Evolutionary conservation across 2,113 vertebrate genomes (phyloP), one percentile per base, ranked within the genome.

Genomic region (Apodemus speciosus): DNA sequence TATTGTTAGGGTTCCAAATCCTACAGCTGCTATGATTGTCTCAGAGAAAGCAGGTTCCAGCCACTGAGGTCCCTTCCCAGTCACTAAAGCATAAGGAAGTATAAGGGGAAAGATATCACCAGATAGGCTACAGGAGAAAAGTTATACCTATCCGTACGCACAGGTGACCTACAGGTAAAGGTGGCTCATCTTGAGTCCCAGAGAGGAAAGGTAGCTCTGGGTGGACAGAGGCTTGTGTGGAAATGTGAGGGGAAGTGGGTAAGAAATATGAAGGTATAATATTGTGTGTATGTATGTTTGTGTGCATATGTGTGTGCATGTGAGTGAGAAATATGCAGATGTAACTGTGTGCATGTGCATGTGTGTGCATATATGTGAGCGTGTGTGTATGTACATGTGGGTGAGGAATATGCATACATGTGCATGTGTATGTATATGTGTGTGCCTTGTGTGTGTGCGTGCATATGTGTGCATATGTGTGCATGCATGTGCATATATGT

Each of bases 61-160:
- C 16, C 80, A 30, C 10, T 1, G 56, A 62, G 3, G 43, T 32
- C 58, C 16, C 4, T 62, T 64, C 6, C 7, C 27, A 25, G 69
- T 35, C 56, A 53, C 43, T 27, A 66, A 10, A 49, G 35, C 32
- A n/a, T 20, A 23, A 66, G 40, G 40, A 10, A 49, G 35, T 40
- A n/a, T 20, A 23, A 66, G 40, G 40, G 35, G 32, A 35, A 43
- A 21, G 53, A 15, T 20, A 38, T 49, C 80, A 58, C 7, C 10
- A 38, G 32, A 84, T 7, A 30, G 0, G 56, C 11, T 32, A 1
- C 1, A 23, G 77, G 60, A 25, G 10, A 15, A 72, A 49, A 7
- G 13, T 2, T 11, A 27, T 32, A 10, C 13, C 30, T 7, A 1
- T 5, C 10, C 35, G 2, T 40, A 20, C 32, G 9, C n/a, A 32